Percentiles rank a stretch among this genome's conserved stretches.
phyloP scores from a whole-genome alignment of 2,113 vertebrate species.

The Hippolais icterina region DNA sequence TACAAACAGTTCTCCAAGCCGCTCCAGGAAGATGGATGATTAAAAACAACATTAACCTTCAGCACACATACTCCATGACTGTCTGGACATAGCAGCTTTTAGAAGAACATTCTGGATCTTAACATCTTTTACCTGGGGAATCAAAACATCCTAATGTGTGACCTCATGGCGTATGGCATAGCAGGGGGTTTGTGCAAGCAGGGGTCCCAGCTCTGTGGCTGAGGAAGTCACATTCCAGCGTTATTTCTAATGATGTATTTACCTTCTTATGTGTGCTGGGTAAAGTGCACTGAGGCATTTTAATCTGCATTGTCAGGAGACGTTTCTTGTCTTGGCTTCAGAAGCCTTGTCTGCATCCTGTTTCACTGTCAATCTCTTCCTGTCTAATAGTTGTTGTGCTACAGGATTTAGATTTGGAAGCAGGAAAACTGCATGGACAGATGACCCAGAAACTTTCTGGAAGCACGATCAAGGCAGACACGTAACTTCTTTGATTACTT shows the following conservation, averaged over 20 bases:
- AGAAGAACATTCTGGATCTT: background rate
- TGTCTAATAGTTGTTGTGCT: background rate
- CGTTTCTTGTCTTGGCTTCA: background rate
- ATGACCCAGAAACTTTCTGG: constrained; percentile 21
- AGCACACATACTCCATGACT: background rate
- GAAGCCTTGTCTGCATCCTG: background rate
- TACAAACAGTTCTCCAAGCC: background rate
- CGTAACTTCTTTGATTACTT: constrained; percentile 11
- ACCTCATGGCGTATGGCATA: rapidly evolving
- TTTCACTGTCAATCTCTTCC: background rate
- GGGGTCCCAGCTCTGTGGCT: background rate
- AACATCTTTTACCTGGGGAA: background rate
- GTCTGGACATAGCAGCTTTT: background rate
- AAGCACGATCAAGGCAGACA: background rate
- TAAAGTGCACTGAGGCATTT: background rate
- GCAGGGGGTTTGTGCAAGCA: background rate
- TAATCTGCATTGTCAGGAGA: background rate
- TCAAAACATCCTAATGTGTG: background rate
- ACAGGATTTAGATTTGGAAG: background rate
- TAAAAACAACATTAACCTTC: background rate
- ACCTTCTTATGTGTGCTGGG: background rate
- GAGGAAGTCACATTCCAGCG: background rate
- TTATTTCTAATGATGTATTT: background rate
- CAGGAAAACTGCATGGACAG: background rate
- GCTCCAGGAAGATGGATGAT: background rate